Base-by-base conservation (phyloP, 1,140 invertebrate species). In the Psilanteris sp. region DNA sequence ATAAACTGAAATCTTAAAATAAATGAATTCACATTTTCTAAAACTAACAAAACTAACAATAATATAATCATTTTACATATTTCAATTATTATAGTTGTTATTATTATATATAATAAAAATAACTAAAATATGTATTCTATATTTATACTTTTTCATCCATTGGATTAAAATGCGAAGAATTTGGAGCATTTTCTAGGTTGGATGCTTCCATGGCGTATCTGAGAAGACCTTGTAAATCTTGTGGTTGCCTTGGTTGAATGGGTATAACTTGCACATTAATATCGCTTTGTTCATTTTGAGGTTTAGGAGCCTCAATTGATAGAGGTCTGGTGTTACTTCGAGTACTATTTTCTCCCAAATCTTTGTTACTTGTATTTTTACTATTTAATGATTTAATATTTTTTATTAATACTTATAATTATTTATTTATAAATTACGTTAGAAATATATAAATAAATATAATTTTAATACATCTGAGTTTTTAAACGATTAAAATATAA, bases 171-270 rank as follows among this genome's bases (percentile, higher is more conserved):
- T 81, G 70, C 4, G 89, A 86, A 27, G 84, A 78, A 8, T 85
- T 81, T 0, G 90, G 85, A 0, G 89, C 86, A 84, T 91, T 89
- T 81, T 92, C 91, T 44, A 83, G 73, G 74, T 89, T 89, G 3
- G 90, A 90, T 4, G 91, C 91, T 77, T 93, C 91, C 89, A 92
- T 90, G 2, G 91, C 90, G 86, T 91, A 93, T 59, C 90, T 86
- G 1, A 93, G 83, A 1, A 93, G 79, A 18, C 91, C 92, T 87
- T 93, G 89, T 13, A 90, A 80, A 80, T 86, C 84, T 18, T 79
- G 75, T 10, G 87, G 85, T 57, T 87, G 88, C 9, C 83, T 83
- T 11, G 88, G 87, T 76, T 89, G 87, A 62, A 84, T 83, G 1
- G 81, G 57, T 1, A 81, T 4, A 0, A 71, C 8, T 67, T 81